Conservation (phyloP, 2,888 invertebrate genomes). For the Napeogenes inachia region DNA sequence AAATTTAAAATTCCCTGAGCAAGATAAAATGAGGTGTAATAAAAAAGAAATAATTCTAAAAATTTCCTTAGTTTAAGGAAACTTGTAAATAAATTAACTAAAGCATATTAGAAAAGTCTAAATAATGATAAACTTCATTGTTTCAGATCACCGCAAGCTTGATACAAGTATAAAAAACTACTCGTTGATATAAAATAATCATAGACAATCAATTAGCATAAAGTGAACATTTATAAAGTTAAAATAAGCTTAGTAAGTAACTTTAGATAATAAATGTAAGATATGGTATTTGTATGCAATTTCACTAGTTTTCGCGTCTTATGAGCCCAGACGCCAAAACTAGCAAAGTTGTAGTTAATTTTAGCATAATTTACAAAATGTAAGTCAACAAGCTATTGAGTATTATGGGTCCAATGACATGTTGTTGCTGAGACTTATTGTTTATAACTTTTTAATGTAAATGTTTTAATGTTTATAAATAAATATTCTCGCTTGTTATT, state of each 20-base stretch:
- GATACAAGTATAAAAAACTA: not conserved
- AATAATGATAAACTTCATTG: not conserved
- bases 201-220: too few relatives aligned
- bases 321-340: conserved; percentile 68
- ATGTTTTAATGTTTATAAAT: not conserved
- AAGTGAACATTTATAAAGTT: too few relatives aligned
- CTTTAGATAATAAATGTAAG: conserved; percentile 12
- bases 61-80: too few relatives aligned
- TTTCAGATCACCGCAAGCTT: not conserved
- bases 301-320: conserved; percentile 58
- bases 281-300: conserved; percentile 2
- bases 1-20: too few relatives aligned
- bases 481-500: not conserved
- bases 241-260: not conserved
- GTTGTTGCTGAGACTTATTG: not conserved
- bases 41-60: too few relatives aligned
- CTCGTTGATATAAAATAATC: too few relatives aligned
- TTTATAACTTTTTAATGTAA: not conserved
- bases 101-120: too few relatives aligned
- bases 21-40: too few relatives aligned
- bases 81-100: too few relatives aligned
- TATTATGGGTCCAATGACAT: conserved; percentile 14
- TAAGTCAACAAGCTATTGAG: not conserved
- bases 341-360: conserved; percentile 29
- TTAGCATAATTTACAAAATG: not conserved